A percentile compares a stretch with the other conserved stretches of the same genome.
Conservation (phyloP, 2,888 invertebrate genomes). For the Cistogaster globosa region DNA sequence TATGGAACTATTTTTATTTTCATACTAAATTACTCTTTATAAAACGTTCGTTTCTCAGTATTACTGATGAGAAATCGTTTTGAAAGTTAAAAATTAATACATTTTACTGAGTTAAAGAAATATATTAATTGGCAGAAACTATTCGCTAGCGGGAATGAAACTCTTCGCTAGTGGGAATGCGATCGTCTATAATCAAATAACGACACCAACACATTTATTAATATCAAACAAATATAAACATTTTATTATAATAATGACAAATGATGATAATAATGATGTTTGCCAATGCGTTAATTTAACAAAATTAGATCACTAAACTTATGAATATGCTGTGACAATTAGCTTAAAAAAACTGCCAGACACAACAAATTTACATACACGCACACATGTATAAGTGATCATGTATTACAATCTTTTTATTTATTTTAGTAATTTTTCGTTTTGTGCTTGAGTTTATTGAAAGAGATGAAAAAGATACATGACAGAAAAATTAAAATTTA, state of each 20-base stretch:
- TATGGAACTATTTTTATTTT: too few species aligned
- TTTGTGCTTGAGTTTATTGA: conserved; percentile 50
- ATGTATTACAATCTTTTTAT: conserved; percentile 23
- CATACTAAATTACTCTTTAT: too few species aligned
- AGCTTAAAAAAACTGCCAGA: conserved; percentile 63
- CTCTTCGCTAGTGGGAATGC: background rate
- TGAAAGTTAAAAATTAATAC: too few species aligned
- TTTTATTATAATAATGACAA: conserved; percentile 51
- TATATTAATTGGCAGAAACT: too few species aligned
- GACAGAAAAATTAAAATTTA: conserved; percentile 70
- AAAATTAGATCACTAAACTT: conserved; percentile 73
- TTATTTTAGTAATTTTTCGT: background rate
- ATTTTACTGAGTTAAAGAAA: too few species aligned
- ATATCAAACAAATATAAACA: conserved; percentile 38
- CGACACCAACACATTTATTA: conserved; percentile 53
- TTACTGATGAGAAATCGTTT: too few species aligned
- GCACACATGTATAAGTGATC: background rate
- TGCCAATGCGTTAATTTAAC: conserved; percentile 68
- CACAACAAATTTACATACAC: conserved; percentile 28
- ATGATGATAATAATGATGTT: conserved; percentile 64
- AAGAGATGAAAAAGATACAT: conserved; percentile 69
- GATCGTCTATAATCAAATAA: background rate
- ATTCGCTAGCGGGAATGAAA: too few species aligned
- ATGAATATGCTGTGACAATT: conserved; percentile 76
- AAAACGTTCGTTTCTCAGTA: too few species aligned